phyloP scores from a whole-genome alignment of 2,888 invertebrate genomes.

The Dermolepida albohirtum region DNA sequence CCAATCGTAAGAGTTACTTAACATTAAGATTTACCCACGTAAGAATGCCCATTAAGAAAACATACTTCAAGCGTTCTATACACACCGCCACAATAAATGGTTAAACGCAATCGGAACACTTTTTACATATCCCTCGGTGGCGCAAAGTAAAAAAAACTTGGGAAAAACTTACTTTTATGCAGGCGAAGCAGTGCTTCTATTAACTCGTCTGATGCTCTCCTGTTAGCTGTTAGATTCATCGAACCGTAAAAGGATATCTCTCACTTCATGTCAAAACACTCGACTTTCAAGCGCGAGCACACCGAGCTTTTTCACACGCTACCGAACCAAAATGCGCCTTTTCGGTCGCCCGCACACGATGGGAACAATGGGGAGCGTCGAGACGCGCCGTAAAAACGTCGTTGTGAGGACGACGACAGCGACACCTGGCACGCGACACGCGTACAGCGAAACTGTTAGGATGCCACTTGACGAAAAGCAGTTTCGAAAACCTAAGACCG shows the following conservation, averaged over 20 bases:
- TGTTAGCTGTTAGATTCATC: conserved; percentile 11
- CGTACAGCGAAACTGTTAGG: conserved; percentile 32
- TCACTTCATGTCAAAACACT: conserved; percentile 31
- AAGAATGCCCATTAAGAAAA: neutral
- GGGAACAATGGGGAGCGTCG: conserved; percentile 27
- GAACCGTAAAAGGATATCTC: conserved; percentile 23
- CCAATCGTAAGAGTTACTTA: too few relatives aligned
- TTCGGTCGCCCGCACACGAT: conserved; percentile 24
- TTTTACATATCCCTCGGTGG: conserved; percentile 1
- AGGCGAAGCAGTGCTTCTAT: conserved; percentile 15
- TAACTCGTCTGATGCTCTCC: conserved; percentile 26
- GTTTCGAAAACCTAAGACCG: conserved; percentile 32
- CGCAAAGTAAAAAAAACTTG: conserved; percentile 18
- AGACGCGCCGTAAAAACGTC: conserved; percentile 22
- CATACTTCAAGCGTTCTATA: neutral
- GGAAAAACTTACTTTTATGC: conserved; percentile 33
- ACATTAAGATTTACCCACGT: neutral
- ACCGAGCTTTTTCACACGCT: conserved; percentile 19
- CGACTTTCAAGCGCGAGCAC: conserved; percentile 23
- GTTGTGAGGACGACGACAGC: conserved; percentile 2
- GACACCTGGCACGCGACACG: conserved; percentile 31
- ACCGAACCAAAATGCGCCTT: conserved; percentile 5
- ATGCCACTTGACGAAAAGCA: conserved; percentile 29
- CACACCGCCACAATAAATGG: conserved; percentile 3
- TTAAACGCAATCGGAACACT: conserved; percentile 18